phyloP scores from a whole-genome alignment of 1,140 invertebrate genomes.

The Bombus soroeensis region DNA sequence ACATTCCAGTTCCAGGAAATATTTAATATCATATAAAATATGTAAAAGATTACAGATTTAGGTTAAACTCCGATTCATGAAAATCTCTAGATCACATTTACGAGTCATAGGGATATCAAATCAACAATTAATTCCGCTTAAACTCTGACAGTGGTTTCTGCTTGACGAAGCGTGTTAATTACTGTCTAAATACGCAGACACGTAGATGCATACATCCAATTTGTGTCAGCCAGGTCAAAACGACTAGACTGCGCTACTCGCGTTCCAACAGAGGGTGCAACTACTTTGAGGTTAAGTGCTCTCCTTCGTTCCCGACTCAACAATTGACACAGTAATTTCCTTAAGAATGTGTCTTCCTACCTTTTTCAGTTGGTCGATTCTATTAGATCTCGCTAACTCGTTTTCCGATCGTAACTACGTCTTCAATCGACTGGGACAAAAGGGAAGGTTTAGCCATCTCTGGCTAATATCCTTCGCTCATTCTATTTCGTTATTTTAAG shows the following conservation, averaged over 20 bases:
- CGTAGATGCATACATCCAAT: conserved; percentile 50
- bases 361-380: conserved; percentile 31
- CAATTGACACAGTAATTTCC: conserved; percentile 60
- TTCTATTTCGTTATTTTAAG: no score
- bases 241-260: conserved; percentile 48
- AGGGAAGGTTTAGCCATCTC: neutral
- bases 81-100: neutral
- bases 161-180: conserved; percentile 49
- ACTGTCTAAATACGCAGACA: conserved; percentile 35
- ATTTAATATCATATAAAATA: neutral
- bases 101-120: neutral
- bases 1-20: neutral
- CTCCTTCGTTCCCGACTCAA: conserved; percentile 36
- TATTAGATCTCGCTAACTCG: neutral
- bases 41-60: no score
- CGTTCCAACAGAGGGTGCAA: conserved; percentile 43
- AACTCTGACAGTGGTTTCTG: conserved; percentile 36
- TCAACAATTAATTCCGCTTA: conserved; percentile 29
- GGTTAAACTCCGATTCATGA: no score
- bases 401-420: neutral
- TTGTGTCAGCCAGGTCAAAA: conserved; percentile 62
- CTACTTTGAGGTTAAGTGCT: conserved; percentile 55
- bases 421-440: neutral
- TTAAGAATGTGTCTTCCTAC: conserved; percentile 23
- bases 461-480: no score